phyloP scores from a whole-genome alignment of 2,797 vertebrate genomes.

The Cyprinodon diabolis region DNA sequence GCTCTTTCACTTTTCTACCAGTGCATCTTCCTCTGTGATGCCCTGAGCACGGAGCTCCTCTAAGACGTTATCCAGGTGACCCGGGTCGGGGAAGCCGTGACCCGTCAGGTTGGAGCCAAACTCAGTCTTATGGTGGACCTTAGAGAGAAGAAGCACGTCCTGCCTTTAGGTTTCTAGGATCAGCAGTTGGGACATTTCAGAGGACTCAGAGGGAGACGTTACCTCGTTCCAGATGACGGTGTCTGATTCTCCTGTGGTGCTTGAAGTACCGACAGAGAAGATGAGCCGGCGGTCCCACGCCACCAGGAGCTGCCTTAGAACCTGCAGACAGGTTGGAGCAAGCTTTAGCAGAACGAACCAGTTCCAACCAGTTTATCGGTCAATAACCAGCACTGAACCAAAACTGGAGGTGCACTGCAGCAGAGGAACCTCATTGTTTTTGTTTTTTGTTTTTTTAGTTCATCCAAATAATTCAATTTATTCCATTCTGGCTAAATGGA shows the following conservation, averaged over 20 bases:
- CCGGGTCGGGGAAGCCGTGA: slow-evolving; percentile 91
- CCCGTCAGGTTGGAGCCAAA: slow-evolving; percentile 95
- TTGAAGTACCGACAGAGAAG: slow-evolving; percentile 92
- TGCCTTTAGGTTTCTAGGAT: not conserved
- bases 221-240: slow-evolving; percentile 97
- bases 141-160: not conserved
- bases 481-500: too few species aligned
- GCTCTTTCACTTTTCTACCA: slow-evolving; percentile 64
- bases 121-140: slow-evolving; percentile 91
- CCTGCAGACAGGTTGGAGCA: slow-evolving; percentile 65
- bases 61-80: slow-evolving; percentile 92
- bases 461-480: too few species aligned
- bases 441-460: too few species aligned
- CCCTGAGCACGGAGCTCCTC: slow-evolving; percentile 92
- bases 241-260: slow-evolving; percentile 92
- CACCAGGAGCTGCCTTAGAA: slow-evolving; percentile 89
- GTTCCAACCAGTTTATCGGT: too few species aligned
- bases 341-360: too few species aligned
- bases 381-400: too few species aligned
- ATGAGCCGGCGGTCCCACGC: slow-evolving; percentile 94
- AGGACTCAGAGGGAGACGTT: not conserved
- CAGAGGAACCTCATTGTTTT: too few species aligned
- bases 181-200: too few species aligned
- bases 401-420: too few species aligned
- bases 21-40: slow-evolving; percentile 84